Percentiles rank a stretch among this genome's conserved stretches.
These are phyloP conservation scores for Synanceia verrucosa DNA, from an alignment of 2,797 vertebrate genomes.

Conservation along the genomic window DNA sequence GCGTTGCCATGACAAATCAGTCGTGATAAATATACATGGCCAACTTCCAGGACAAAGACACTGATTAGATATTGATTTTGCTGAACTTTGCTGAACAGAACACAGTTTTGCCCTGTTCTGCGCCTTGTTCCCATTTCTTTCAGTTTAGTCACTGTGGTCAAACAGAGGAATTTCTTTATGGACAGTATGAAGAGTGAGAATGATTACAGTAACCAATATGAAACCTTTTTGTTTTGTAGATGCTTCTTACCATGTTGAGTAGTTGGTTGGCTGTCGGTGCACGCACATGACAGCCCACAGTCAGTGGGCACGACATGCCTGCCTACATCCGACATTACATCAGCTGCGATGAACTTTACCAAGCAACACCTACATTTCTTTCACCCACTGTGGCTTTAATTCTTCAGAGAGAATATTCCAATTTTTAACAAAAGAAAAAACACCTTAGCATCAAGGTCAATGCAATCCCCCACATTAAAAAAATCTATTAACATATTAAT, in stretches of 20 bases:
- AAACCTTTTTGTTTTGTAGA: not conserved
- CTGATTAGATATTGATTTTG: not conserved
- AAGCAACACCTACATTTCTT: conserved; percentile 55
- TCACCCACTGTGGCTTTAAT: conserved; percentile 43
- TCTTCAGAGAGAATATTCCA: not conserved
- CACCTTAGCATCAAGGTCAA: not conserved
- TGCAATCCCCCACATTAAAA: not conserved
- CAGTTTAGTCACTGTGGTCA: not conserved
- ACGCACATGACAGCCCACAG: conserved; percentile 39
- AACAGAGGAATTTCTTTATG: not conserved
- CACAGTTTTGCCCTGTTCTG: not conserved
- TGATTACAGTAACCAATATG: not conserved
- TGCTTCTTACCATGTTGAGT: not conserved
- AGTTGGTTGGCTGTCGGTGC: not conserved
- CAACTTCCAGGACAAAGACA: not conserved
- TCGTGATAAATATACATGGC: not conserved
- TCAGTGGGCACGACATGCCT: conserved; percentile 50
- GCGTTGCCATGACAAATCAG: not conserved
- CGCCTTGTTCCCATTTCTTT: not conserved
- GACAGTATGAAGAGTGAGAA: not conserved
- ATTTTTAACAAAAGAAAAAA: not conserved
- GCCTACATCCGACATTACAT: conserved; percentile 62
- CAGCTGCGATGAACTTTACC: conserved; percentile 47
- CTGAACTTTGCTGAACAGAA: not conserved
- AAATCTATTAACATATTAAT: no score